phyloP scores from a whole-genome alignment of 2,888 invertebrate species.

The Pelosia muscerda region DNA sequence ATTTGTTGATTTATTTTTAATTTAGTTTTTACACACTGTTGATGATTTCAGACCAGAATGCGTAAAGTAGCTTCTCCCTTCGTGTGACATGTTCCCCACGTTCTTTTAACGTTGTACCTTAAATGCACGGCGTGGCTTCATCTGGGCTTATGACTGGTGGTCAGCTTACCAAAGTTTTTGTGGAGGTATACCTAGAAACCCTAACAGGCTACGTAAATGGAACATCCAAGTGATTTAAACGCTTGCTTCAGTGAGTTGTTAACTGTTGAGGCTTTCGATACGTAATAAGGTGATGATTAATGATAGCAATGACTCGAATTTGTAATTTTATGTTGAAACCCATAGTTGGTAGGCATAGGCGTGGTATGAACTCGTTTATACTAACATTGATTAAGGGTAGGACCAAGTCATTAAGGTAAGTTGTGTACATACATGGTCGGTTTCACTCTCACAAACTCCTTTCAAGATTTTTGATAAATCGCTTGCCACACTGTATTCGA shows the following conservation, averaged over 20 bases:
- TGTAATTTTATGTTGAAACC: not conserved
- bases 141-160: not conserved
- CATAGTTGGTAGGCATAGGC: not conserved
- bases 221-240: not conserved
- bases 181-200: not conserved
- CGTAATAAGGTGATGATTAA: not conserved
- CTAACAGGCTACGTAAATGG: not conserved
- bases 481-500: too few relatives aligned
- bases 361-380: slow-evolving; percentile 6
- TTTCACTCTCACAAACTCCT: too few relatives aligned
- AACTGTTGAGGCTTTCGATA: not conserved
- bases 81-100: not conserved
- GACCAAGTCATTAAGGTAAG: slow-evolving; percentile 35
- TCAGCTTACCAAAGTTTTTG: not conserved
- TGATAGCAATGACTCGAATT: not conserved
- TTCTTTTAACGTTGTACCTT: not conserved
- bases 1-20: too few relatives aligned
- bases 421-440: slow-evolving; percentile 30
- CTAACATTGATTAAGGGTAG: slow-evolving; percentile 15
- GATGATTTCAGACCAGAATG: too few relatives aligned
- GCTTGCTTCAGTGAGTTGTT: not conserved
- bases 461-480: too few relatives aligned
- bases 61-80: too few relatives aligned
- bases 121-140: not conserved
- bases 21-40: too few relatives aligned